phyloP scores from a whole-genome alignment of 2,888 invertebrate genomes.

The Drosophila austrosaltans region DNA sequence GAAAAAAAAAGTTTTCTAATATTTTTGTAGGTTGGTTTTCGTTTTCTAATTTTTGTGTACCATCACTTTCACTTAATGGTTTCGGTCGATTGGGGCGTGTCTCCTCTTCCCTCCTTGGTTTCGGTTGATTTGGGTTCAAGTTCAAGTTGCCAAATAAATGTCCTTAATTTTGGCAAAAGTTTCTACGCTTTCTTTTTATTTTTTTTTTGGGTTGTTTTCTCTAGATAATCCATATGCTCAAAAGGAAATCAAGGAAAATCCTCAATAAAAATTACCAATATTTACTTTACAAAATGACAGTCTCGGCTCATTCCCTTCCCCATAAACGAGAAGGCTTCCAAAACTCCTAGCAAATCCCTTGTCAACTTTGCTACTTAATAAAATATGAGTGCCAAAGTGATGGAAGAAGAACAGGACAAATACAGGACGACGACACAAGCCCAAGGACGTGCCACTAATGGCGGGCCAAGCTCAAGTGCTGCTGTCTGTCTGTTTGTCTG shows the following conservation, averaged over 20 bases:
- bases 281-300: slow-evolving; percentile 78
- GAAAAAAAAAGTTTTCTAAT: slow-evolving; percentile 41
- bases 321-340: neutral
- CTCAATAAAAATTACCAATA: slow-evolving; percentile 79
- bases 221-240: slow-evolving; percentile 59
- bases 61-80: slow-evolving; percentile 64
- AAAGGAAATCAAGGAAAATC: slow-evolving; percentile 68
- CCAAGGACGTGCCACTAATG: slow-evolving; percentile 72
- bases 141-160: slow-evolving; percentile 59
- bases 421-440: slow-evolving; percentile 36
- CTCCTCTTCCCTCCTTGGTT: neutral
- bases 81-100: slow-evolving; percentile 37
- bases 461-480: slow-evolving; percentile 69
- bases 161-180: slow-evolving; percentile 63
- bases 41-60: slow-evolving; percentile 59
- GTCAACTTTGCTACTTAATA: slow-evolving; percentile 79
- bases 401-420: slow-evolving; percentile 47
- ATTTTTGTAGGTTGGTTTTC: slow-evolving; percentile 32
- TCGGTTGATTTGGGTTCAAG: slow-evolving; percentile 57
- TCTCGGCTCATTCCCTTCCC: slow-evolving; percentile 32
- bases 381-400: slow-evolving; percentile 76
- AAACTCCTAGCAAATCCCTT: slow-evolving; percentile 66
- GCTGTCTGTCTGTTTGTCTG: slow-evolving; percentile 22
- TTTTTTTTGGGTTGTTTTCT: slow-evolving; percentile 25
- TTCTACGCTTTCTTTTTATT: slow-evolving; percentile 3